Evolutionary conservation across 2,113 vertebrate genomes (phyloP).

Genomic region (Zingel zingel): DNA sequence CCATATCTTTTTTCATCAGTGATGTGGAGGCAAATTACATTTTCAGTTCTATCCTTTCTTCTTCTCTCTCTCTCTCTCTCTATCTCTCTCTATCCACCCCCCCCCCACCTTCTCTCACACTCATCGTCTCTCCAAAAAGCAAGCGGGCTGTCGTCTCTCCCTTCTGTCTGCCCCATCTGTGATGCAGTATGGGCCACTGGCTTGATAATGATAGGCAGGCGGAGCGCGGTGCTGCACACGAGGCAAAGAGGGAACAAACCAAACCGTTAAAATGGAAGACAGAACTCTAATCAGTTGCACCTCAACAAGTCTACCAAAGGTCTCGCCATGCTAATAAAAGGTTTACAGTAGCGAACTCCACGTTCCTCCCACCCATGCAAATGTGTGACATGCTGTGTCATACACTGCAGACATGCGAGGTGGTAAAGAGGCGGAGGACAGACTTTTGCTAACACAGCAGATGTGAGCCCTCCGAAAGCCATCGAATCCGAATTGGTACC

Average conservation of each 20-base stretch:
- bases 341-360: constrained; percentile 30
- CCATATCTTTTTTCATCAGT: constrained; percentile 33
- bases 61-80: background rate
- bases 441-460: constrained; percentile 64
- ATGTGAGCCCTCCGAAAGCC: constrained; percentile 70
- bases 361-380: constrained; percentile 34
- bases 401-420: constrained; percentile 39
- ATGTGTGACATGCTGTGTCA: constrained; percentile 52
- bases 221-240: constrained; percentile 43
- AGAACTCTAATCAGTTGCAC: constrained; percentile 49
- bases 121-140: constrained; percentile 77
- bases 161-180: constrained; percentile 86
- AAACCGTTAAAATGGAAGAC: constrained; percentile 59
- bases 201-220: constrained; percentile 72
- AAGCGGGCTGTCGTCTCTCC: constrained; percentile 80
- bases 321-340: constrained; percentile 41
- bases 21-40: constrained; percentile 57
- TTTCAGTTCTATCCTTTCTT: constrained; percentile 39
- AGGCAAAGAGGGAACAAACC: constrained; percentile 47
- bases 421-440: constrained; percentile 51
- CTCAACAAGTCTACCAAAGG: constrained; percentile 45
- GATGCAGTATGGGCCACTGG: constrained; percentile 82
- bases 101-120: constrained; percentile 61
- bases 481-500: constrained; percentile 69
- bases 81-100: background rate